phyloP scores from a whole-genome alignment of 1,140 invertebrate genomes.

The Drosophila yakuba region DNA sequence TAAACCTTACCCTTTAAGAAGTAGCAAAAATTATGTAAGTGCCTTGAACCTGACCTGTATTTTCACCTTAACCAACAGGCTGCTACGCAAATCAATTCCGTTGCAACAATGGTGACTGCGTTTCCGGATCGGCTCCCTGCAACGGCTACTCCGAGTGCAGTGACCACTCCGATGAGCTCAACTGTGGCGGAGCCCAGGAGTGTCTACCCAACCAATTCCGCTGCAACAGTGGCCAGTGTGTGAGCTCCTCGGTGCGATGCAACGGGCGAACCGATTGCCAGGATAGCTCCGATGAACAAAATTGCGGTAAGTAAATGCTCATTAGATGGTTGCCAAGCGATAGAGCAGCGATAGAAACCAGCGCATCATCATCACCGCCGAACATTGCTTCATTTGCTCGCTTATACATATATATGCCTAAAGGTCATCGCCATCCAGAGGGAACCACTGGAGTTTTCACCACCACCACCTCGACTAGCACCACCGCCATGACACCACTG shows the following conservation, averaged over 20 bases:
- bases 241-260: constrained; percentile 86
- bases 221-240: constrained; percentile 86
- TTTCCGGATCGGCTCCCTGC: constrained; percentile 88
- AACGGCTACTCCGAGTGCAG: constrained; percentile 89
- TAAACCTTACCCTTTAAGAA: constrained; percentile 7
- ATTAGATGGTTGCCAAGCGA: not conserved
- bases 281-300: constrained; percentile 90
- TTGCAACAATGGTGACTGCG: constrained; percentile 89
- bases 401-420: constrained; percentile 6
- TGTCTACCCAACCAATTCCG: constrained; percentile 85
- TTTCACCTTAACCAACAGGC: constrained; percentile 58
- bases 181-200: constrained; percentile 74
- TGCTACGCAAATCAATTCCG: constrained; percentile 85
- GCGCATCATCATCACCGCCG: constrained; percentile 8
- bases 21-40: not conserved
- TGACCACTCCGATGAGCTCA: constrained; percentile 91
- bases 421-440: constrained; percentile 48
- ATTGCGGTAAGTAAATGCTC: constrained; percentile 86
- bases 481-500: constrained; percentile 21
- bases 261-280: constrained; percentile 88
- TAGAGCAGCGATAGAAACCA: not conserved
- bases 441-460: constrained; percentile 1
- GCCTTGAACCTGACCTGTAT: no score
- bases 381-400: constrained; percentile 5
- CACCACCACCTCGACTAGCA: constrained; percentile 8